Evolutionary conservation across 2,113 vertebrate species (phyloP), one percentile per base, ranked within the genome.

Genomic region (Pedionomus torquatus): DNA sequence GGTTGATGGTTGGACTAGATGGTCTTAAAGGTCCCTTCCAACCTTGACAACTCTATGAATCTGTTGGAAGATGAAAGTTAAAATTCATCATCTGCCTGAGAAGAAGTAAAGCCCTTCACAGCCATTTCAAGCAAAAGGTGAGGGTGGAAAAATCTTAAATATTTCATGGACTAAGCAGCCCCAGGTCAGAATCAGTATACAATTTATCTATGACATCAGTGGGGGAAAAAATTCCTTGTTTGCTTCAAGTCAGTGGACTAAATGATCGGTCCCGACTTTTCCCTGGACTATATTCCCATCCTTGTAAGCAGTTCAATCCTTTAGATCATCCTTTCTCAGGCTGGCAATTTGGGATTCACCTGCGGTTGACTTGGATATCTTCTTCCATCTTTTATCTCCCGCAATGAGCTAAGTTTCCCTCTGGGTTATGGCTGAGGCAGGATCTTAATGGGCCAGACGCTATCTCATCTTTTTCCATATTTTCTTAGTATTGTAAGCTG

Each of bases 291-390:
- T 68, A 28, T 72, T 91, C 87, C 68, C 58, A 83, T 86, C 90
- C 64, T 54, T 72, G 10, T 61, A 83, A 92, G 41, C 51, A 87
- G 83, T 91, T 96, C 93, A 84, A 84, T 84, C 33, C 35, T 71
- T 95, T 48, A 66, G 55, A 58, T 46, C 46, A 44, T 63, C 21
- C 28, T 87, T 78, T 87, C 65, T 71, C 48, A 14, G 28, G 35
- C 66, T 85, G 84, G 81, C 57, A 72, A 71, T 57, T 35, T 89
- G 49, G 43, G 77, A 82, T 79, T 95, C 80, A 77, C 69, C 70
- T 93, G 43, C 0, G 1, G 69, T 81, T 91, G 46, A 78, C 64
- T 84, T 81, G 70, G 64, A 41, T 71, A 43, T 20, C 30, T 77
- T 0, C 0, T 83, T 48, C 63, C 89, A 61, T 31, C 12, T 77